Base-by-base conservation (phyloP, 2,888 invertebrate genomes). In the Drosophila nr. perissopoda region DNA sequence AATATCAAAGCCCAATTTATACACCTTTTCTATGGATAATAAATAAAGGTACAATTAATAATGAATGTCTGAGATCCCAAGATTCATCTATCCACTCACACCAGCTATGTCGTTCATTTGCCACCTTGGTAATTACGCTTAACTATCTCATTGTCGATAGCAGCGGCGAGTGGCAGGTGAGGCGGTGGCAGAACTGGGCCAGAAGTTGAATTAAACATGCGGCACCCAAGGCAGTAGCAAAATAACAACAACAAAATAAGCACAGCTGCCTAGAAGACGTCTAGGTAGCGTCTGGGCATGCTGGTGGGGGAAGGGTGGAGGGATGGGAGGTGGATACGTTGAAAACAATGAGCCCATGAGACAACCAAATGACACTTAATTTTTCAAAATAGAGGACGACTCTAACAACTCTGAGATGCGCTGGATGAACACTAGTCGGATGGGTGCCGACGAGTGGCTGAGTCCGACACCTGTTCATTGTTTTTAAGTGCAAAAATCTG, bases 81-180 rank as follows among this genome's bases (percentile, higher is more conserved):
- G 34, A 36, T 52, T 33, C 29, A 62, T 18, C n/a, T 16, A 21
- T 4, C 31, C 56, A 58, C 27, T 38, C 45, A 25, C n/a, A n/a
- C 16, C 16, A 36, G n/a, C 21, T n/a, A 33, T 60, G 51, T 40
- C 40, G 63, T 65, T 73, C 74, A 78, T 73, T 77, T 73, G 69
- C 83, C 83, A 80, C 79, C 89, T 82, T 80, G 82, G 83, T 85
- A 89, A 90, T 90, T 90, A 89, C 82, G 84, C 84, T 80, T 88
- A 89, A 90, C 89, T 89, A 87, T 82, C 87, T 78, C 78, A 81
- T 89, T 89, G 89, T 90, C 83, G 78, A 78, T 27, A 25, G 58
- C 62, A 66, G 60, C 25, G 36, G 56, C 29, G 29, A 10, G 4
- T 45, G 29, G 56, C 18, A 18, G 27, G 8, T 7, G 4, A 4